Base-by-base conservation (phyloP, 1,140 invertebrate species). In the Archivesica marissinica region DNA sequence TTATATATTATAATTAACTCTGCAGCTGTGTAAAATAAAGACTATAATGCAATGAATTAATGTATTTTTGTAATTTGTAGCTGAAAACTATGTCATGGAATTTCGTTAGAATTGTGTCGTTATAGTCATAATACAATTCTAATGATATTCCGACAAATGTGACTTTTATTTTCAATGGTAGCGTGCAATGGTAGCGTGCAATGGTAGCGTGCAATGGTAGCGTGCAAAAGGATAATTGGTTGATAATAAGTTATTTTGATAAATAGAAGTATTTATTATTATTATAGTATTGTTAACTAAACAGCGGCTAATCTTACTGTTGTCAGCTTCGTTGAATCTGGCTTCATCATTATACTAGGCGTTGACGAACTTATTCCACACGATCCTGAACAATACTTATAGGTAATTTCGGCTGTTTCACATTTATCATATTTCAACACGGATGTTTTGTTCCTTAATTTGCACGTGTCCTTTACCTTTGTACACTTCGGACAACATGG, bases 401-500 rank as follows among this genome's bases (percentile, higher is more conserved):
- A 54, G 11, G 44, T 54, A 3, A 75, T 28, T 33, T 75, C 72
- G 0, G 17, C 25, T 20, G 72, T 50, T 20, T 35, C 52, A 47
- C 72, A 75, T 7, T 75, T 35, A 23, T 54, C 72, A 3, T 44
- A 23, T 28, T 25, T 17, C 35, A 50, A 30, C 3, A 33, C 38
- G 2, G 15, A 11, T n/a, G 44, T 75, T 50, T 75, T 75, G 17
- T 9, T 72, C 28, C 47, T 35, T 17, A 75, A 35, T 30, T 50
- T 28, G 35, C 76, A 79, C 25, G 76, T 47, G 3, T 33, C 33
- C 30, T 61, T 28, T 7, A 56, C 50, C 3, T 30, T 25, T 1
- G 13, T 33, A 79, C 76, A 79, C 33, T 64, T 64, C 35, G 76
- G 56, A 30, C 76, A 79, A 44, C 76, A 79, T 0, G 59, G 76